A percentile compares a stretch with the other conserved stretches of the same genome.
These are phyloP conservation scores for Torymus tubicola DNA, from an alignment of 2,888 invertebrate species.

Conservation along the genomic window DNA sequence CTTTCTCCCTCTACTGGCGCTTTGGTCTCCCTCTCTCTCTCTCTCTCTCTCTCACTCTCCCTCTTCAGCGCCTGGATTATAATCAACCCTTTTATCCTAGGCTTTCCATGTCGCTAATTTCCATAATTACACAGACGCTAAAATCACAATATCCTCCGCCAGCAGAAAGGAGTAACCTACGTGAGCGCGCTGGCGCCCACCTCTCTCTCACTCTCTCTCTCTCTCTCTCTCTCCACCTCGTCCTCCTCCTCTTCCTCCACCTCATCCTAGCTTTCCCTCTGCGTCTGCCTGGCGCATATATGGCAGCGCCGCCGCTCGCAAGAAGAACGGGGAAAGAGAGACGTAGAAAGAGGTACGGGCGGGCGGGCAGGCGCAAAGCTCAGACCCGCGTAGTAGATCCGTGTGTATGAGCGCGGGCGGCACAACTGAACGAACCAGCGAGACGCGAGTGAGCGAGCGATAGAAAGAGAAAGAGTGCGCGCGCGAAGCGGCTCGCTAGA, in stretches of 20 bases:
- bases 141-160: conserved; percentile 76
- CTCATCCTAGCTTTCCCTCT: conserved; percentile 60
- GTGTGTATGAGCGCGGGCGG: conserved; percentile 32
- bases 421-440: conserved; percentile 57
- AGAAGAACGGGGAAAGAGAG: conserved; percentile 9
- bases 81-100: conserved; percentile 77
- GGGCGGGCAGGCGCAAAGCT: background rate
- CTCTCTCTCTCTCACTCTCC: conserved; percentile 63
- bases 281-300: conserved; percentile 31
- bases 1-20: conserved; percentile 52
- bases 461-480: conserved; percentile 57
- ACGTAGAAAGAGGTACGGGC: conserved; percentile 22
- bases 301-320: conserved; percentile 50
- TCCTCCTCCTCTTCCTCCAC: conserved; percentile 58
- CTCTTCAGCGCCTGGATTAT: conserved; percentile 73
- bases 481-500: conserved; percentile 71
- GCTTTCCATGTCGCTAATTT: conserved; percentile 77
- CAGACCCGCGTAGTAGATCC: conserved; percentile 13
- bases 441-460: conserved; percentile 49
- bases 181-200: conserved; percentile 65
- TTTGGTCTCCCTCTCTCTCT: conserved; percentile 56
- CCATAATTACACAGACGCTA: conserved; percentile 77
- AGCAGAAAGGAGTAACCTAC: conserved; percentile 75
- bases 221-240: conserved; percentile 51
- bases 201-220: background rate